These are phyloP conservation scores for Poecile atricapillus DNA, from an alignment of 2,113 vertebrate genomes.

Conservation along the genomic window DNA sequence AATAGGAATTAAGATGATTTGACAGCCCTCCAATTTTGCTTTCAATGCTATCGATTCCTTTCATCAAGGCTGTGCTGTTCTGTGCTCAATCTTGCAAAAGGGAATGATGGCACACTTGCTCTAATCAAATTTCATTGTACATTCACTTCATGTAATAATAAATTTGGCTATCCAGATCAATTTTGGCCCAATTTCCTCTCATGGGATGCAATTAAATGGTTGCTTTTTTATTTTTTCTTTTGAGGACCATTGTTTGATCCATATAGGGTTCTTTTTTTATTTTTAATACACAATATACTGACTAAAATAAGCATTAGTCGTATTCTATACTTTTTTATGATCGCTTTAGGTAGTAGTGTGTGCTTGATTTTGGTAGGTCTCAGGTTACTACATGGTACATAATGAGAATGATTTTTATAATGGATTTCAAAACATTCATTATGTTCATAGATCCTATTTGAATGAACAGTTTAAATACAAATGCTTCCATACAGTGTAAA, in stretches of 20 bases:
- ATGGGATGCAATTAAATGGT: constrained; percentile 58
- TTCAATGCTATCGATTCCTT: constrained; percentile 79
- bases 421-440: not conserved
- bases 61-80: constrained; percentile 65
- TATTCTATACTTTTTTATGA: constrained; percentile 25
- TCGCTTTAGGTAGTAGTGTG: not conserved
- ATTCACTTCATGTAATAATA: constrained; percentile 68
- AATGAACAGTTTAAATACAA: not conserved
- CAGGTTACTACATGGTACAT: not conserved
- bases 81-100: constrained; percentile 59
- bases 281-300: not conserved
- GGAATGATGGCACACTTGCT: constrained; percentile 60
- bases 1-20: constrained; percentile 77
- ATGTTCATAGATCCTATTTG: not conserved
- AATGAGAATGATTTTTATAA: not conserved
- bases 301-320: not conserved
- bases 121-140: constrained; percentile 73
- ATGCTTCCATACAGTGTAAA: not conserved
- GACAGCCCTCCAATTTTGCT: constrained; percentile 80
- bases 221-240: constrained; percentile 12
- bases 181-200: constrained; percentile 67
- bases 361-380: not conserved
- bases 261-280: not conserved
- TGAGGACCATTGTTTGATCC: not conserved
- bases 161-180: constrained; percentile 72